Evolutionary conservation across 2,113 vertebrate genomes (phyloP).

Genomic region (Regulus satrapa): DNA sequence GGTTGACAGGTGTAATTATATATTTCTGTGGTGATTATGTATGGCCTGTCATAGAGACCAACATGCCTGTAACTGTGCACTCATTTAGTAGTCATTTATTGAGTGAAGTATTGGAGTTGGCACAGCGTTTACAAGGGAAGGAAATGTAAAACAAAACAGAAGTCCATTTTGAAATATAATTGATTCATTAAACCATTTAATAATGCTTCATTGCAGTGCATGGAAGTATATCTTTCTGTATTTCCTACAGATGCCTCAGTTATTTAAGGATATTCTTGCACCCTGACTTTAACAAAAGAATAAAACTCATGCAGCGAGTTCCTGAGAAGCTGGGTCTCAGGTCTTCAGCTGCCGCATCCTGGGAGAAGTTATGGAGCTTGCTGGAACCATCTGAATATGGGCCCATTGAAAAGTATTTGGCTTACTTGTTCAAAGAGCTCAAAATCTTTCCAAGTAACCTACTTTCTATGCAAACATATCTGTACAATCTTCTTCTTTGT

Average conservation of each 20-base stretch:
- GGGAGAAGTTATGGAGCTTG: neutral
- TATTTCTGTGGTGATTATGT: conserved; percentile 83
- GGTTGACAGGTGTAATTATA: conserved; percentile 89
- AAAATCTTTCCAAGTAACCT: neutral
- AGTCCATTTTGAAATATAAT: conserved; percentile 28
- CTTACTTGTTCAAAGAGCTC: neutral
- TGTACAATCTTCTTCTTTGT: neutral
- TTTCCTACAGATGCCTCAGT: neutral
- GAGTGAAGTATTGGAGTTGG: conserved; percentile 71
- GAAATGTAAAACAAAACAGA: conserved; percentile 55
- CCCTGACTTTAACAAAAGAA: neutral
- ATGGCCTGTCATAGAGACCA: conserved; percentile 78
- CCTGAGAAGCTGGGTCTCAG: neutral
- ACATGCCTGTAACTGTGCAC: conserved; percentile 74
- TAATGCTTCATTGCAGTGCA: neutral
- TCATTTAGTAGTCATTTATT: conserved; percentile 71
- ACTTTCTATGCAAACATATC: neutral
- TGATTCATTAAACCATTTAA: conserved; percentile 31
- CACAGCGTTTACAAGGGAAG: conserved; percentile 15
- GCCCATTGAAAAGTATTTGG: neutral
- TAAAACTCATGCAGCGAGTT: neutral
- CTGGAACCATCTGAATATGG: neutral
- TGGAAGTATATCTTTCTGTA: neutral
- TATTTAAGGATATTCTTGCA: neutral
- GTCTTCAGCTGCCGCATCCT: neutral